Conservation (phyloP, 2,113 vertebrate genomes). For the Pseudorectes ferrugineus region DNA sequence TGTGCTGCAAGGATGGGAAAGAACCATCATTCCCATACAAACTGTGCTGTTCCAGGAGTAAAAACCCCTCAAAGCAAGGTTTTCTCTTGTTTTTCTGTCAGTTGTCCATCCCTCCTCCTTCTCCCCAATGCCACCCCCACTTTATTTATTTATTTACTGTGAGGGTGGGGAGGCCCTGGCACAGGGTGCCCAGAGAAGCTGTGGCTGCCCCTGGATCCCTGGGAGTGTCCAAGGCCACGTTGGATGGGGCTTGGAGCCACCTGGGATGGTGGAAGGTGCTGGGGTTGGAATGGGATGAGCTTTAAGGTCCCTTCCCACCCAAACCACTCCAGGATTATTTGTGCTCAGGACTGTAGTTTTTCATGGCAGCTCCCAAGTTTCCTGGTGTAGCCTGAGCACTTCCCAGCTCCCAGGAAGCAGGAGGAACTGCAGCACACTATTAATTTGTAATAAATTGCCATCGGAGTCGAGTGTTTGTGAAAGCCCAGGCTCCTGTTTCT, state of each 20-base stretch:
- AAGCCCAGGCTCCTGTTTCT: slow-evolving; percentile 30
- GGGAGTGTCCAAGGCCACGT: rapidly evolving
- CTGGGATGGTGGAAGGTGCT: rapidly evolving
- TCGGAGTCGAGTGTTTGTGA: background rate
- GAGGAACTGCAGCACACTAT: background rate
- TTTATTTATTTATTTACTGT: background rate
- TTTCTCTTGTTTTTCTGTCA: background rate
- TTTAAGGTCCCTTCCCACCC: background rate
- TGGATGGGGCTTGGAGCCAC: rapidly evolving
- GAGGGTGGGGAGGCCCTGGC: background rate
- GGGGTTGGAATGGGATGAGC: background rate
- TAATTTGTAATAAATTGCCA: slow-evolving; percentile 39
- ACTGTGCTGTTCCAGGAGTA: background rate
- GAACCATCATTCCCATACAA: background rate
- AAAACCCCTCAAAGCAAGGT: background rate
- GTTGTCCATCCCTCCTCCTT: background rate
- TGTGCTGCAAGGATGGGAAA: background rate
- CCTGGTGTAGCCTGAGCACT: background rate
- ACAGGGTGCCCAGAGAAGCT: background rate
- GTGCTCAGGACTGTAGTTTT: background rate
- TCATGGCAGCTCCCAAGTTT: background rate
- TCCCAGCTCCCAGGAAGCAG: background rate
- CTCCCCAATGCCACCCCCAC: rapidly evolving
- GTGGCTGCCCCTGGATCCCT: background rate
- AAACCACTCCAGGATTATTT: background rate